Evolutionary conservation across 2,113 vertebrate species (phyloP).

Genomic region (Platysteira castanea): DNA sequence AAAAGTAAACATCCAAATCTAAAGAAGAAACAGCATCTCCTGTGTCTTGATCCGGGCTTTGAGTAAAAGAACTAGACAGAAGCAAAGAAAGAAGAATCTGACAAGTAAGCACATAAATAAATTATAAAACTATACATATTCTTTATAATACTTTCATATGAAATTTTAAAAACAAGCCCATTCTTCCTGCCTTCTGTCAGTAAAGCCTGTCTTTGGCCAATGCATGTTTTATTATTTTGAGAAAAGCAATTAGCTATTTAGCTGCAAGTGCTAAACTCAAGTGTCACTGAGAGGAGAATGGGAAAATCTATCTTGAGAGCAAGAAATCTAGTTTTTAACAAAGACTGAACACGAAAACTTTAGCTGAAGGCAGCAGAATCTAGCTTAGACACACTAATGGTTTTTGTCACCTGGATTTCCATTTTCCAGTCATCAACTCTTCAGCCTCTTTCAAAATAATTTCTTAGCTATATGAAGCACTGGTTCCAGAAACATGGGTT

Average conservation of each 20-base stretch:
- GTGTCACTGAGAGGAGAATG: not conserved
- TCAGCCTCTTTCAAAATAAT: not conserved
- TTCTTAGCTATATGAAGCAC: not conserved
- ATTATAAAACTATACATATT: not conserved
- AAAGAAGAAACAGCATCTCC: too few relatives aligned
- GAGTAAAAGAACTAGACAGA: too few relatives aligned
- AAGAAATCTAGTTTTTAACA: not conserved
- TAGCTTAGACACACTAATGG: not conserved
- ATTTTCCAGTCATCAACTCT: not conserved
- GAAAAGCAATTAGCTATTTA: constrained; percentile 59
- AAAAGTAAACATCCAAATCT: too few relatives aligned
- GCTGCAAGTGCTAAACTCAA: constrained; percentile 49
- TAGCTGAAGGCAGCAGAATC: not conserved
- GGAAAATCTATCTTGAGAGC: constrained; percentile 9
- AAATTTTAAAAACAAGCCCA: not conserved
- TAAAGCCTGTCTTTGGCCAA: not conserved
- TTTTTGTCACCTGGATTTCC: not conserved
- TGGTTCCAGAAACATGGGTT: not conserved
- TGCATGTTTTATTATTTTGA: not conserved
- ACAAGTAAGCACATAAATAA: constrained; percentile 9
- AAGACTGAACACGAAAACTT: not conserved
- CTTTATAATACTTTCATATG: constrained; percentile 2
- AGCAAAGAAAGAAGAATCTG: too few relatives aligned
- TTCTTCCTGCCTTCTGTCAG: not conserved
- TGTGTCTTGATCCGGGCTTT: too few relatives aligned